Percentiles rank a stretch among this genome's conserved stretches.
Evolutionary conservation across 2,113 vertebrate genomes (phyloP).

Genomic region (Geothlypis trichas): DNA sequence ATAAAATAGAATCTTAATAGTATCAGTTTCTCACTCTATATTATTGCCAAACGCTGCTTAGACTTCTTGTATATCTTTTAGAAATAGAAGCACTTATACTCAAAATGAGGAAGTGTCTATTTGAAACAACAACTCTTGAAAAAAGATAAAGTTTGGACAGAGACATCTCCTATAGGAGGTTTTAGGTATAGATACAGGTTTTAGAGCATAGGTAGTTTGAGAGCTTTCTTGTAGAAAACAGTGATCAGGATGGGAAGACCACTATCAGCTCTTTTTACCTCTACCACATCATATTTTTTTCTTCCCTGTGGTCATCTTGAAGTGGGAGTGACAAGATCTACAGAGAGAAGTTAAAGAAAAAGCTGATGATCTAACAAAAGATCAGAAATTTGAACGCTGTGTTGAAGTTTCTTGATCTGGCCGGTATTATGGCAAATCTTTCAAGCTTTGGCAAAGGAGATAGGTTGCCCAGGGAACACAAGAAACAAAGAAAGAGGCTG

Average conservation of each 20-base stretch:
- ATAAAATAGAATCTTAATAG: neutral
- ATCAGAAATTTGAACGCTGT: neutral
- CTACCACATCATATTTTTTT: neutral
- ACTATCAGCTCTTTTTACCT: neutral
- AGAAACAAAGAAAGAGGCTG: conserved; percentile 9
- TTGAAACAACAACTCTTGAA: neutral
- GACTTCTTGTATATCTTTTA: neutral
- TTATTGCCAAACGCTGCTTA: neutral
- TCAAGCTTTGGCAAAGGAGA: neutral
- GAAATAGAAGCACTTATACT: neutral
- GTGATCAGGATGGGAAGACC: neutral
- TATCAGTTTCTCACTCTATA: neutral
- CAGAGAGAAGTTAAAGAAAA: neutral
- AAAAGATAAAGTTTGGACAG: neutral
- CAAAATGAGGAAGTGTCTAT: neutral
- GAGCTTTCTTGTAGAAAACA: neutral
- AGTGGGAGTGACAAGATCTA: neutral
- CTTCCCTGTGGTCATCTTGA: neutral
- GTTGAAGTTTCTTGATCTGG: neutral
- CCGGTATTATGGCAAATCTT: neutral
- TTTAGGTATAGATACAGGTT: neutral
- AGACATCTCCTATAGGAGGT: neutral
- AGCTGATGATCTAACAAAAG: neutral
- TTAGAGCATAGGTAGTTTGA: neutral
- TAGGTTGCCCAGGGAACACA: neutral